Conservation (phyloP, 2,113 vertebrate species). For the Ammospiza caudacuta region DNA sequence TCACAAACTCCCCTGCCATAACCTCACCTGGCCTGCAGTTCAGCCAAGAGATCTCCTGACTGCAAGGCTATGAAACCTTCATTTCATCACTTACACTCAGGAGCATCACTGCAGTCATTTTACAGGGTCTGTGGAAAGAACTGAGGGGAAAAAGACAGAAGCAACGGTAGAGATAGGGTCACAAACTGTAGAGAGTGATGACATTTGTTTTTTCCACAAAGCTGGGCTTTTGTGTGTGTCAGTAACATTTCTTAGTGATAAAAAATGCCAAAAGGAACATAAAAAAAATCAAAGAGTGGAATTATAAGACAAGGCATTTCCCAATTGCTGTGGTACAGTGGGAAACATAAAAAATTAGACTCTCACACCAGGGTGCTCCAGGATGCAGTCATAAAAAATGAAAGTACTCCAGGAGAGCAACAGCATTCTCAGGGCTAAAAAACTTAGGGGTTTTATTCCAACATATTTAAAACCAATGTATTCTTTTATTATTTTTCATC, state of each 20-base stretch:
- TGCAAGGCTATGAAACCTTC: rapidly evolving
- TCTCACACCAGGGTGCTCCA: neutral
- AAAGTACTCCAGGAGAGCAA: neutral
- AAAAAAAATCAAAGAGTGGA: neutral
- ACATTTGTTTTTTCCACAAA: neutral
- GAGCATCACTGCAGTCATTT: neutral
- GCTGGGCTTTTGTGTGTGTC: neutral
- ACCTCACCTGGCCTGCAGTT: neutral
- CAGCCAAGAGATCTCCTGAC: neutral
- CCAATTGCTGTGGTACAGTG: neutral
- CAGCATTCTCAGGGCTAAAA: neutral
- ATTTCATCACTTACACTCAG: neutral
- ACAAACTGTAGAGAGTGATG: neutral
- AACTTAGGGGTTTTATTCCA: neutral
- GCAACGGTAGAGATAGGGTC: neutral
- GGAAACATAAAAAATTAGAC: neutral
- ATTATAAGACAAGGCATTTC: neutral
- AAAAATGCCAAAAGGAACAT: neutral
- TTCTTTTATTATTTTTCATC: neutral
- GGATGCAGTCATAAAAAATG: neutral
- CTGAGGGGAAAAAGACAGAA: neutral
- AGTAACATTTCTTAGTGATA: neutral
- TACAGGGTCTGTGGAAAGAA: neutral
- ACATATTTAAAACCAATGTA: neutral
- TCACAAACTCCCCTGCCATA: neutral